Conservation (phyloP, 2,888 invertebrate genomes). For the Selenia dentaria region DNA sequence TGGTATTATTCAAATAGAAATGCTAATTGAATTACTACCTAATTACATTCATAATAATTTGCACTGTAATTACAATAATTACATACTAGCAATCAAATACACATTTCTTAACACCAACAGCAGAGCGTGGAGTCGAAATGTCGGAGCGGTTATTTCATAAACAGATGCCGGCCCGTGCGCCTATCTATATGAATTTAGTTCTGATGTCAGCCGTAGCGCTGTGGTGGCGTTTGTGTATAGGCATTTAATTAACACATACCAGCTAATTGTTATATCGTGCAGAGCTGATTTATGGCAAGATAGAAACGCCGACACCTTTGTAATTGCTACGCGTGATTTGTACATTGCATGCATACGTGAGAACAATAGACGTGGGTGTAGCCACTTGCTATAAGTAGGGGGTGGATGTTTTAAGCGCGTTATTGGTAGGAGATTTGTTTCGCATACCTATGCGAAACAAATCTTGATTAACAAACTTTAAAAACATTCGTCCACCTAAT, state of each 20-base stretch:
- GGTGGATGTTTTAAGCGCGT: constrained; percentile 25
- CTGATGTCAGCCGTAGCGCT: constrained; percentile 50
- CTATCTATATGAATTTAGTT: constrained; percentile 38
- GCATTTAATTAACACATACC: constrained; percentile 84
- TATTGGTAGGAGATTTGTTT: constrained; percentile 30
- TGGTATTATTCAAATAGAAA: constrained; percentile 35
- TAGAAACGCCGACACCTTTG: constrained; percentile 79
- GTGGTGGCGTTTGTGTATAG: constrained; percentile 57
- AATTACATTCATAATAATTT: constrained; percentile 40
- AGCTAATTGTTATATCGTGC: constrained; percentile 84
- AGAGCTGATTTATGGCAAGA: constrained; percentile 80
- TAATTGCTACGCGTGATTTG: constrained; percentile 74
- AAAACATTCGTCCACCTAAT: not conserved
- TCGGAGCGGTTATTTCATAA: no score
- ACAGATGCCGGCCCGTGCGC: constrained; percentile 24
- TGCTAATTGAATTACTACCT: constrained; percentile 44
- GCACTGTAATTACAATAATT: constrained; percentile 29
- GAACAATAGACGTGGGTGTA: constrained; percentile 57
- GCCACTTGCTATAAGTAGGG: constrained; percentile 41
- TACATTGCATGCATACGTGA: constrained; percentile 64
- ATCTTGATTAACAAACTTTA: constrained; percentile 5
- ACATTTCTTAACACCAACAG: constrained; percentile 7
- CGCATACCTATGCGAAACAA: constrained; percentile 5
- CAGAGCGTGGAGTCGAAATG: not conserved
- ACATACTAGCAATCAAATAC: constrained; percentile 17